Evolutionary conservation across 2,888 invertebrate species (phyloP).

Genomic region (Nemapogon koenigi): DNA sequence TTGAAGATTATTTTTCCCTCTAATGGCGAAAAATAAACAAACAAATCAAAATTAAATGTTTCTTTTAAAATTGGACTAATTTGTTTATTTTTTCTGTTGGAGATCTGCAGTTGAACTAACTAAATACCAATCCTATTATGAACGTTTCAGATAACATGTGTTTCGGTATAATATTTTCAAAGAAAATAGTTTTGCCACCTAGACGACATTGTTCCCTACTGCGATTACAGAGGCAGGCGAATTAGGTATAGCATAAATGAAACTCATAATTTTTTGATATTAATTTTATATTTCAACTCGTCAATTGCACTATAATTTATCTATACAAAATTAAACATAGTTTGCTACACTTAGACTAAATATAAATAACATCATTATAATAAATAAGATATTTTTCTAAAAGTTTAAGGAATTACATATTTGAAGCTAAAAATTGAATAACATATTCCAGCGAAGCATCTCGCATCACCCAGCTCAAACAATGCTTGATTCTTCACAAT

Average conservation of each 20-base stretch:
- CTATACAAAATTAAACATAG: slow-evolving; percentile 56
- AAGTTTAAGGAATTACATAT: background rate
- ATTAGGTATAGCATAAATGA: too few relatives aligned
- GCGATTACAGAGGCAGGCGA: too few relatives aligned
- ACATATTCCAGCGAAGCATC: slow-evolving; percentile 44
- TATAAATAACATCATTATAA: slow-evolving; percentile 6
- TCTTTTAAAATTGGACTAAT: too few relatives aligned
- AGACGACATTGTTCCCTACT: too few relatives aligned
- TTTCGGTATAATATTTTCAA: slow-evolving; percentile 10
- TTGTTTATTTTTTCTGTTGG: too few relatives aligned
- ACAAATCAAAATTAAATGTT: too few relatives aligned
- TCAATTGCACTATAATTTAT: slow-evolving; percentile 49
- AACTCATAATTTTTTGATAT: too few relatives aligned
- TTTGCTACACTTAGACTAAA: slow-evolving; percentile 43
- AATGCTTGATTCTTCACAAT: slow-evolving; percentile 57
- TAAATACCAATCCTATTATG: too few relatives aligned
- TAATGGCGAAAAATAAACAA: too few relatives aligned
- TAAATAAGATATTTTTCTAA: background rate
- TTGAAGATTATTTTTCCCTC: too few relatives aligned
- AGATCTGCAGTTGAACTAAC: too few relatives aligned
- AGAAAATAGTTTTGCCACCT: slow-evolving; percentile 25
- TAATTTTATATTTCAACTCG: slow-evolving; percentile 56
- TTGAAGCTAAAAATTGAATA: slow-evolving; percentile 11
- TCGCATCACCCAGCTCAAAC: slow-evolving; percentile 57
- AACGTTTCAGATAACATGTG: background rate